These are phyloP conservation scores for Anabacerthia variegaticeps DNA, from an alignment of 2,797 vertebrate genomes.

Conservation along the genomic window DNA sequence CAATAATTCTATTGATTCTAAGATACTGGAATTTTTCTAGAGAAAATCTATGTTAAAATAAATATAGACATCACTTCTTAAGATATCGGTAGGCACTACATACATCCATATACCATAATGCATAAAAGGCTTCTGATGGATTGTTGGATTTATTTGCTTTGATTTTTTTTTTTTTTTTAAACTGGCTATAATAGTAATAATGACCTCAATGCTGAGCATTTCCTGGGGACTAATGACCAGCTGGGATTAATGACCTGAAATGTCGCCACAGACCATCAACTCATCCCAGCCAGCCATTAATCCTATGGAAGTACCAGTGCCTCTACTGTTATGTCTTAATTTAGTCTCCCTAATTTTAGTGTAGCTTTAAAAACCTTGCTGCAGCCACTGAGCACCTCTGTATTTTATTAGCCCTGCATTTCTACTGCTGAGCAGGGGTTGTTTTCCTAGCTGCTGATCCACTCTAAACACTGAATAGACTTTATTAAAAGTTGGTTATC, in stretches of 20 bases:
- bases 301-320: slow-evolving; percentile 58
- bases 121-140: neutral
- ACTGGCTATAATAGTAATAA: slow-evolving; percentile 46
- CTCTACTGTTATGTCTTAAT: slow-evolving; percentile 73
- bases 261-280: slow-evolving; percentile 64
- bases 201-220: slow-evolving; percentile 52
- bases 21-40: neutral
- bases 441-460: slow-evolving; percentile 69
- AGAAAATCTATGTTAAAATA: neutral
- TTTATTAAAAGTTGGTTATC: slow-evolving; percentile 78
- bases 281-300: slow-evolving; percentile 70
- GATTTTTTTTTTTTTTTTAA: neutral
- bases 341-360: slow-evolving; percentile 67
- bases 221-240: slow-evolving; percentile 68
- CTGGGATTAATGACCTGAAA: slow-evolving; percentile 72
- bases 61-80: neutral
- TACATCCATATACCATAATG: neutral
- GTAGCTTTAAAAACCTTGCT: slow-evolving; percentile 52
- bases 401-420: slow-evolving; percentile 67
- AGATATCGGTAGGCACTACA: neutral
- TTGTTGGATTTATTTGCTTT: neutral
- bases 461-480: slow-evolving; percentile 61
- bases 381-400: slow-evolving; percentile 44
- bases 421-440: slow-evolving; percentile 61
- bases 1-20: neutral